Base-by-base conservation (phyloP, 1,140 invertebrate genomes). In the Orius insidiosus region DNA sequence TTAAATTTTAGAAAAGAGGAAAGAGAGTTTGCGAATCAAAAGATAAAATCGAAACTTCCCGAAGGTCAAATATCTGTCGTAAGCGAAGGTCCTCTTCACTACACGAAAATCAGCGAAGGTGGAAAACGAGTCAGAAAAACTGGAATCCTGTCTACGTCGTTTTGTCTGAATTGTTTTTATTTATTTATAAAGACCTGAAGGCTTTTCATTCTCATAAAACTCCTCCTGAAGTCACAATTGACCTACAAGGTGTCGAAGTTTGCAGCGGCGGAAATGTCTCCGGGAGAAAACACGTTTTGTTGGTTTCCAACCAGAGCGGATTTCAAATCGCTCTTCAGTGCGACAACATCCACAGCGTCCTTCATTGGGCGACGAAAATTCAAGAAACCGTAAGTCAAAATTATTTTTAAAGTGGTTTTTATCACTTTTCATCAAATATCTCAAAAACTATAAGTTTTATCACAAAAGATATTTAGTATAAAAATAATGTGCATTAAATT, bases 71-170 rank as follows among this genome's bases (percentile, higher is more conserved):
- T n/a, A 42, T 19, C 18, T 3, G 46, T 30, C 31, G 47, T 9
- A 8, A 14, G 68, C 51, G 73, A 79, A 59, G 73, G 75, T 41
- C 59, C 61, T 32, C 57, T 81, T 40, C 71, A 74, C 51, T 66
- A 74, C 52, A 80, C 78, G 1, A 79, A 78, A 63, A 72, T 74
- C 53, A 71, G 68, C 6, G 76, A 78, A 59, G 72, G 71, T 54
- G 74, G 75, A 1, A 80, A 80, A 61, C 75, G 77, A 58, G 62
- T 74, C 14, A 65, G 72, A 80, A 80, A 63, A 74, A 75, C 59
- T 80, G 77, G 76, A 64, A 64, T 2, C 63, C 68, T 42, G 71
- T 69, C 42, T 74, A 75, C 58, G 71, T 74, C 54, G 69, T 78
- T 14, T 64, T 82, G 24, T 78, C 76, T 1, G 69, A 74, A 53